Evolutionary conservation across 1,140 invertebrate genomes (phyloP), one percentile per base, ranked within the genome.

Genomic region (Euura lappo): DNA sequence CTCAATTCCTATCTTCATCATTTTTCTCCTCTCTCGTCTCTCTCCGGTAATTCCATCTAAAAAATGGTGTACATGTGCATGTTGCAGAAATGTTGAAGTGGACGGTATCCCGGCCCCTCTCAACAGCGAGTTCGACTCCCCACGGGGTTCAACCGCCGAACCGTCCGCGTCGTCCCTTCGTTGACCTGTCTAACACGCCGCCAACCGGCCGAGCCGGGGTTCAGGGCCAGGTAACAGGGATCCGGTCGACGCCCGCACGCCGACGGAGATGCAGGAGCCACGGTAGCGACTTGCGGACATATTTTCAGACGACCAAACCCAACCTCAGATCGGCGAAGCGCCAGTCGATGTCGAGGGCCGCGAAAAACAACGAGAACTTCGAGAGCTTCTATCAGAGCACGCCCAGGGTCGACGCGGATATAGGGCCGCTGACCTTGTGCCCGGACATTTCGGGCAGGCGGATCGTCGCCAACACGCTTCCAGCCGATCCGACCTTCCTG

Each of bases 81-180:
- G 5, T 70, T 75, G 2, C 65, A 86, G 81, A 83, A 71, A 87
- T 87, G 86, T 82, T 87, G 75, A 87, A 87, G 84, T 88, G 87
- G 87, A 87, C 86, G 71, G 86, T 87, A 69, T 87, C 86, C 66
- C 86, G 86, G 78, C 86, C 85, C n/a, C 79, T 87, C 77, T 87
- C 86, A 71, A 81, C 83, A 65, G 82, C 80, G 64, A 84, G 80
- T 75, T 85, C 86, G 75, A 87, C 86, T 45, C 85, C 84, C 67
- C 86, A 87, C 70, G 79, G 77, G 60, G 79, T 83, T 28, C 78
- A 78, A 44, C 77, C 77, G n/a, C 71, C 83, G 72, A 80, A 81
- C 67, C 81, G 81, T 68, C 74, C 80, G 4, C 81, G 86, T 44
- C 79, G 78, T 68, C 87, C 86, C 44, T 87, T 87, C 73, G 81